Conservation (phyloP, 2,113 vertebrate species). For the Phyllopteryx taeniolatus region DNA sequence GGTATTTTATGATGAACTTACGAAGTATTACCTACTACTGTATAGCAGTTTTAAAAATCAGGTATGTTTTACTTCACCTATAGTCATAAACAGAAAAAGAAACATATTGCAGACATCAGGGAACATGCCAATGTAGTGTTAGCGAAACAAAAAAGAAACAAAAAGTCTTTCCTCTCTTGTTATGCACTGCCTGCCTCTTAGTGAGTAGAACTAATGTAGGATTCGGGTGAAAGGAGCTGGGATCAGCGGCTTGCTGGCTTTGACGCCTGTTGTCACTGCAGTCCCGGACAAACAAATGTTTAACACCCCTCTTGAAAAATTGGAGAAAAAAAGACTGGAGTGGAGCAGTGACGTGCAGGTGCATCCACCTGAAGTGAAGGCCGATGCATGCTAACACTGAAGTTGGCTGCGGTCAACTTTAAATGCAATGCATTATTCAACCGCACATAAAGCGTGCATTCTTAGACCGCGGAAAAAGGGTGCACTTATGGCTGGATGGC, state of each 20-base stretch:
- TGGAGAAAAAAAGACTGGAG: neutral
- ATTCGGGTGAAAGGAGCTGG: conserved; percentile 73
- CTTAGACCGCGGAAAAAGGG: conserved; percentile 44
- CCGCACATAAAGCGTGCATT: conserved; percentile 42
- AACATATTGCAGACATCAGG: conserved; percentile 80
- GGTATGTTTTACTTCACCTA: conserved; percentile 85
- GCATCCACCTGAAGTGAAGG: conserved; percentile 1
- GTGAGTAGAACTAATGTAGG: conserved; percentile 78
- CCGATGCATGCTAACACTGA: neutral
- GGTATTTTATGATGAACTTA: conserved; percentile 82
- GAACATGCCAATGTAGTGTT: conserved; percentile 85
- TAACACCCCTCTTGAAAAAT: neutral
- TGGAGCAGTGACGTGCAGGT: neutral
- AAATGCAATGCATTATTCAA: conserved; percentile 57
- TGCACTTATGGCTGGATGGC: conserved; percentile 39
- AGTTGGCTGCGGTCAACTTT: conserved; percentile 33
- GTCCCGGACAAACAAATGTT: neutral
- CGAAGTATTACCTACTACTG: conserved; percentile 82
- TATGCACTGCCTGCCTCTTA: conserved; percentile 86
- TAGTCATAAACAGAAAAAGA: conserved; percentile 78
- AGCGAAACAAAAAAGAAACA: conserved; percentile 73
- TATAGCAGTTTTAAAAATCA: conserved; percentile 83
- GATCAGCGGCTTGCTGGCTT: conserved; percentile 61
- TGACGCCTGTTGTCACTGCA: conserved; percentile 48
- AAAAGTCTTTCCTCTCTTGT: conserved; percentile 78